Evolutionary conservation across 1,140 invertebrate genomes (phyloP).

Genomic region (Linepithema humile): DNA sequence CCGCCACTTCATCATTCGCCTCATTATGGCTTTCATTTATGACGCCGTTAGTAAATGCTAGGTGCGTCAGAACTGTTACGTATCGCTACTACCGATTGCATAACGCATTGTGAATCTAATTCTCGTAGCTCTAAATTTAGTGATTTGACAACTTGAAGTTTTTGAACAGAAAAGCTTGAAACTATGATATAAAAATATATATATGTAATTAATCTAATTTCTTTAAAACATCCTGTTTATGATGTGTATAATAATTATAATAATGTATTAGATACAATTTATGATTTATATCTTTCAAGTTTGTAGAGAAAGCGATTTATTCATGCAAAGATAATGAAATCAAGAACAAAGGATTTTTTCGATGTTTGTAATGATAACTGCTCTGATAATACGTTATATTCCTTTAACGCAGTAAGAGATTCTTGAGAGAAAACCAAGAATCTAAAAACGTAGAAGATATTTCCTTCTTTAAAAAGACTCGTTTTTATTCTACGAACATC

Average conservation of each 20-base stretch:
- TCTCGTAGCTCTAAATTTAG: neutral
- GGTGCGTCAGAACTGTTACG: constrained; percentile 22
- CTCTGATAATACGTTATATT: neutral
- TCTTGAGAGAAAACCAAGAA: neutral
- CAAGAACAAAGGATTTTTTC: neutral
- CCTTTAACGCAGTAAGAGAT: neutral
- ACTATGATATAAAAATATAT: neutral
- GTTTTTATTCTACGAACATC: neutral
- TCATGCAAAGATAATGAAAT: neutral
- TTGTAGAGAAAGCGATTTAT: neutral
- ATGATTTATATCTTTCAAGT: neutral
- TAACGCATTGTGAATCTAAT: neutral
- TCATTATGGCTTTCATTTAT: constrained; percentile 40
- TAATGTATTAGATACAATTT: neutral
- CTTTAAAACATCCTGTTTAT: neutral
- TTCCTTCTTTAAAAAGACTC: constrained; percentile 5
- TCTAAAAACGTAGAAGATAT: neutral
- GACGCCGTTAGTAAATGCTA: constrained; percentile 24
- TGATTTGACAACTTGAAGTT: neutral
- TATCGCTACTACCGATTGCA: neutral
- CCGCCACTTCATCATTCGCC: neutral
- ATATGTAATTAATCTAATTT: neutral
- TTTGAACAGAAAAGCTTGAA: neutral
- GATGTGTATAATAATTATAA: neutral
- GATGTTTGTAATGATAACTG: neutral